Evolutionary conservation across 2,113 vertebrate species (phyloP), one percentile per base, ranked within the genome.

Genomic region (Xerus inauris): DNA sequence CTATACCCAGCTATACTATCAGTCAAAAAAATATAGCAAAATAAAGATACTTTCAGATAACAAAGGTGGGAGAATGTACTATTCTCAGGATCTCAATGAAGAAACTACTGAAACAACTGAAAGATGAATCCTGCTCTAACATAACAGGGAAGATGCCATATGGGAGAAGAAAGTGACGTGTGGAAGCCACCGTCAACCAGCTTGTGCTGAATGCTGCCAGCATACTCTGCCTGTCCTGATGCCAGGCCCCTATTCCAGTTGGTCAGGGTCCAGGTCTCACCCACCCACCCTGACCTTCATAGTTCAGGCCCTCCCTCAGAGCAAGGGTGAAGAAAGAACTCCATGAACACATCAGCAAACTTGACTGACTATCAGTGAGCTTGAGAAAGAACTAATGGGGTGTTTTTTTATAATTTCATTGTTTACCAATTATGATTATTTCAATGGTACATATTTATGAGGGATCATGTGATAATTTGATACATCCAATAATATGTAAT

Each of bases 201-300:
- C 3, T 2, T 7, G 32, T 12, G 20, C 47, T 8, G 1, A 16
- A 57, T 1, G 4, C 32, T 24, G 16, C 40, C 17, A 13, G 45
- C n/a, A 11, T 38, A 2, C 26, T 14, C 1, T 17, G 38, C 32
- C 12, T 28, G 1, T 16, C 8, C 40, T 17, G 24, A 14, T 0
- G 32, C 32, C 19, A 35, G 5, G 14, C 40, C 16, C 38, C 35
- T 47, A 54, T 14, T 8, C 11, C 0, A 0, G 32, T 4, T 49
- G 16, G 6, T 4, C 26, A 86, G 35, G 8, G 20, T 22, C 17
- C 54, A 32, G 1, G 3, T 3, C 67, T 51, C 17, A 17, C 16
- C 62, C 17, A 17, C 16, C 20, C 28, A 62, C 59, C 59, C 24
- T 62, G n/a, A 35, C n/a, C 35, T 47, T 11, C 51, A 30, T 19